phyloP scores from a whole-genome alignment of 2,888 invertebrate species.

The Tricholauxania praeusta region DNA sequence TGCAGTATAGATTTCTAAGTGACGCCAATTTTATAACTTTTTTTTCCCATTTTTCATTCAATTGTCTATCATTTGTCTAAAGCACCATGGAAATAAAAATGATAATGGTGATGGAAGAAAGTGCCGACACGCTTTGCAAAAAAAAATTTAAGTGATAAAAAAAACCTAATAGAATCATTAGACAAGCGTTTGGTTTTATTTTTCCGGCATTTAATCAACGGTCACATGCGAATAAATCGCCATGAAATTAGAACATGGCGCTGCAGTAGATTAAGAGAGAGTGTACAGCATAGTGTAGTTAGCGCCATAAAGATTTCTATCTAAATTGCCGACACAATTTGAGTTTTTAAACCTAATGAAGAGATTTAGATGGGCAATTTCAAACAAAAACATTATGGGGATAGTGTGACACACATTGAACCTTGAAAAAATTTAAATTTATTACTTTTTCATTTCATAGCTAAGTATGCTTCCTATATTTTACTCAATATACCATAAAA shows the following conservation, averaged over 20 bases:
- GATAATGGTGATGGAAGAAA: constrained; percentile 3
- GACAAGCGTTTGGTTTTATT: constrained; percentile 3
- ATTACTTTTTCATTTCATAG: no score
- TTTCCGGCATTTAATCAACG: constrained; percentile 30
- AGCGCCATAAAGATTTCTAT: neutral
- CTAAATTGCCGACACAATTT: constrained; percentile 6
- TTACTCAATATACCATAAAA: no score
- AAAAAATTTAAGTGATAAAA: no score
- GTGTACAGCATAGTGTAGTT: neutral
- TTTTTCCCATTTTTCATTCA: neutral
- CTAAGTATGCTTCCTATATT: no score
- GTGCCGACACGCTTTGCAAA: neutral
- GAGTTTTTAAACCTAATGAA: neutral
- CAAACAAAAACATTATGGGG: no score
- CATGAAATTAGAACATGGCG: neutral
- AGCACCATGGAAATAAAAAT: neutral
- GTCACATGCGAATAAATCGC: constrained; percentile 30
- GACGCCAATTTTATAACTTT: constrained; percentile 9
- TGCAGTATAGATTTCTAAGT: neutral
- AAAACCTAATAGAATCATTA: constrained; percentile 26
- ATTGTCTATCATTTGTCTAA: constrained; percentile 3
- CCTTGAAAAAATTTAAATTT: no score
- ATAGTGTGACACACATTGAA: no score
- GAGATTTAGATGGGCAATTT: no score
- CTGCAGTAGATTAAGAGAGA: no score